Conservation (phyloP, 37 sponge, comb jelly and placozoan genomes). For the Beroe forskalii region DNA sequence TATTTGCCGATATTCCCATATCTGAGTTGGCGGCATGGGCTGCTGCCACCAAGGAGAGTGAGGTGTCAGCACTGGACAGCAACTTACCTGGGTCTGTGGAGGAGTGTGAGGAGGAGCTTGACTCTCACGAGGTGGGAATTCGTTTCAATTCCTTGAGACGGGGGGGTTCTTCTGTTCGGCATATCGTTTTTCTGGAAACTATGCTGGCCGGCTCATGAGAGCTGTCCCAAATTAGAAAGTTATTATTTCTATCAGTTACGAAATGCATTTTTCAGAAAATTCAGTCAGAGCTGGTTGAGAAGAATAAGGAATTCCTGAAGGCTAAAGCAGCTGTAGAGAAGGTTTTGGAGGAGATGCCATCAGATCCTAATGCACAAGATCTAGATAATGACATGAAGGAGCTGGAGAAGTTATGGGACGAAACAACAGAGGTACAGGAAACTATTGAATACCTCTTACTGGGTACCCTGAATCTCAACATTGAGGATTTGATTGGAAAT, state of each 20-base stretch:
- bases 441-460: no score
- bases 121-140: constrained; percentile 26
- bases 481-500: no score
- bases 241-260: no score
- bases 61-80: constrained; percentile 13
- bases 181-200: no score
- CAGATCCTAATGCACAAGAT: neutral
- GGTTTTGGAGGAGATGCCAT: neutral
- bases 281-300: constrained; percentile 13
- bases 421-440: neutral
- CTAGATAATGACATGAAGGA: neutral
- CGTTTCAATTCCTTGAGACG: no score
- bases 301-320: constrained; percentile 22
- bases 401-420: constrained; percentile 9
- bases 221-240: no score
- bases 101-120: constrained; percentile 61
- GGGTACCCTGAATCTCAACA: no score
- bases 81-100: constrained; percentile 25
- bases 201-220: no score
- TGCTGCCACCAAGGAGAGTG: neutral
- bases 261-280: no score
- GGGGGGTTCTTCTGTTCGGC: no score
- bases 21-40: neutral
- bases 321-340: constrained; percentile 1
- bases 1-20: constrained; percentile 11